Conservation (phyloP, 1,140 invertebrate species). For the Zeugodacus cucurbitae region DNA sequence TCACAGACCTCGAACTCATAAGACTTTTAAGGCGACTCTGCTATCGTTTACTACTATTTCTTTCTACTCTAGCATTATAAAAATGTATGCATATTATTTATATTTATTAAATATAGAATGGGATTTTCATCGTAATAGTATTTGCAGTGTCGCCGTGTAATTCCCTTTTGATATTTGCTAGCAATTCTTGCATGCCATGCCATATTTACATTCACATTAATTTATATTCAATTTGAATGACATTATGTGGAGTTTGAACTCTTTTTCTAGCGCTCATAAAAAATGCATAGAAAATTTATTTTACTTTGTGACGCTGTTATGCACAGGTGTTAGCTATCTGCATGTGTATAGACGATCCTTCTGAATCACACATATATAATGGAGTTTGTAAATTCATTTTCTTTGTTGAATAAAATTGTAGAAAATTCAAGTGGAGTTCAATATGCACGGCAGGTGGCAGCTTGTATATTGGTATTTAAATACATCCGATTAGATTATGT, state of each 20-base stretch:
- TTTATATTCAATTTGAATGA: constrained; percentile 13
- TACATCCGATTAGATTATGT: too few relatives aligned
- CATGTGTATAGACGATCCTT: background rate
- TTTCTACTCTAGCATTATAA: background rate
- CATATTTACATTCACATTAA: constrained; percentile 6
- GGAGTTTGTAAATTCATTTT: background rate
- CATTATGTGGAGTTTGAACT: constrained; percentile 8
- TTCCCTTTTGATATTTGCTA: constrained; percentile 5
- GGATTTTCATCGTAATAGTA: too few relatives aligned
- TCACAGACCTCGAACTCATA: too few relatives aligned
- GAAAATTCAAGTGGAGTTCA: too few relatives aligned
- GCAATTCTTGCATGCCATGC: background rate
- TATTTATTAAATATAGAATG: too few relatives aligned
- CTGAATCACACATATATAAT: background rate
- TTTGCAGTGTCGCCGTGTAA: background rate
- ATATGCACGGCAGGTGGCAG: too few relatives aligned
- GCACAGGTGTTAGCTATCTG: background rate
- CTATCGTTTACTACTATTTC: too few relatives aligned
- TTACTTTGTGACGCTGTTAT: background rate
- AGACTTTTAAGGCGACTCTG: too few relatives aligned
- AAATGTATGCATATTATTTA: background rate
- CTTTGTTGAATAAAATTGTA: too few relatives aligned
- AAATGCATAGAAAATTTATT: constrained; percentile 34
- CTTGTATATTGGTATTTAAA: too few relatives aligned
- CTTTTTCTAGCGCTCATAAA: constrained; percentile 21